Evolutionary conservation across 2,113 vertebrate species (phyloP).

Genomic region (Ptilorrhoa leucosticta): DNA sequence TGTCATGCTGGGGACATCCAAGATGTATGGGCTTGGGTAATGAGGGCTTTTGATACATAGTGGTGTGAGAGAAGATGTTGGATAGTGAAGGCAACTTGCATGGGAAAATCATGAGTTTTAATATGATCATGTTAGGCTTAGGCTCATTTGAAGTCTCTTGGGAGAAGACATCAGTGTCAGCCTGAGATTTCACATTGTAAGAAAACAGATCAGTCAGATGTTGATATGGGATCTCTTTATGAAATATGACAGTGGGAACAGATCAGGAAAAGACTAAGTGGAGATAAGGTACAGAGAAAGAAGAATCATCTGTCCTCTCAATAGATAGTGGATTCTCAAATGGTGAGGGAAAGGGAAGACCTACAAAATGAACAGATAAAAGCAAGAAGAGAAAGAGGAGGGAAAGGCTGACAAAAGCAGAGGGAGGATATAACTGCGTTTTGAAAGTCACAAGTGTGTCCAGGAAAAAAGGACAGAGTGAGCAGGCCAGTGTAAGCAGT

Average conservation of each 20-base stretch:
- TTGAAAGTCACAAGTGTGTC: not conserved
- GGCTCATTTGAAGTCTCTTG: not conserved
- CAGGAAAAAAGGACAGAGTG: not conserved
- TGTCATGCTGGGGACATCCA: not conserved
- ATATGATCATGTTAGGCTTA: not conserved
- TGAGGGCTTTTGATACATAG: not conserved
- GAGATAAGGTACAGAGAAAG: not conserved
- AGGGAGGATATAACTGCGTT: not conserved
- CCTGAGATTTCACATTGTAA: not conserved
- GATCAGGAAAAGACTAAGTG: not conserved
- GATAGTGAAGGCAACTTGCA: not conserved
- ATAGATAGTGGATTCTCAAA: not conserved
- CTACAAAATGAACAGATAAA: not conserved
- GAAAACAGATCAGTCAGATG: not conserved
- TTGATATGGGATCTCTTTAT: not conserved
- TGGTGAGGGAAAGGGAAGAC: not conserved
- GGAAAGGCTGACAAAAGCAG: not conserved
- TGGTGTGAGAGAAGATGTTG: not conserved
- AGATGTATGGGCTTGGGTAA: fast-evolving
- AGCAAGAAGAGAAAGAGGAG: not conserved
- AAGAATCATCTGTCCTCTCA: not conserved
- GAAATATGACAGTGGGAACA: not conserved
- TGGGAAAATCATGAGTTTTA: not conserved
- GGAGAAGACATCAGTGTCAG: not conserved
- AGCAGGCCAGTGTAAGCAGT: not conserved